These are phyloP conservation scores for Lissocephala sabroskyi DNA, from an alignment of 2,888 invertebrate species.

Conservation along the genomic window DNA sequence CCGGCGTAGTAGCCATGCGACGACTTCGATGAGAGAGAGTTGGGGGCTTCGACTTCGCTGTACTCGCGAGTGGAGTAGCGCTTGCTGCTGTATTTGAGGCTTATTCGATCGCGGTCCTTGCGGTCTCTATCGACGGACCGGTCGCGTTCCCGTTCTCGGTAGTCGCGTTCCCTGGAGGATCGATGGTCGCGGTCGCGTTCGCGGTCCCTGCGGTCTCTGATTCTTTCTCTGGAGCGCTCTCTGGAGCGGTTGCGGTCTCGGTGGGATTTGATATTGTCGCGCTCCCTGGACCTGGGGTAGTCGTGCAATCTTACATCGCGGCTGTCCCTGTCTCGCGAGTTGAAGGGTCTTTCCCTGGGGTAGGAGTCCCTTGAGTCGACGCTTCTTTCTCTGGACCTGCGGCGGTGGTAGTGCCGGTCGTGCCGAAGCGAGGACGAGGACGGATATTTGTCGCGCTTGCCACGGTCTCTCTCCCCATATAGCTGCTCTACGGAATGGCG, in stretches of 20 bases:
- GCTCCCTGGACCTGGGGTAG: constrained; percentile 43
- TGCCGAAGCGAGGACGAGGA: constrained; percentile 42
- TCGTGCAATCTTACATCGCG: constrained; percentile 29
- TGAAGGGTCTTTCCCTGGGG: constrained; percentile 40
- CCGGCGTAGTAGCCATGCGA: constrained; percentile 37
- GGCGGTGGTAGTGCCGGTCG: constrained; percentile 60
- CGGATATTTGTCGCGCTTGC: constrained; percentile 44
- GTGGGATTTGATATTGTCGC: constrained; percentile 45
- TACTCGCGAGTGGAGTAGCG: constrained; percentile 45
- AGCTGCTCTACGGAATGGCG: constrained; percentile 50
- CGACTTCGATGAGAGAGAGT: background rate
- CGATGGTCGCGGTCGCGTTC: constrained; percentile 29
- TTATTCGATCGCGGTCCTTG: constrained; percentile 22
- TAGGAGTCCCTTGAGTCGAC: constrained; percentile 31
- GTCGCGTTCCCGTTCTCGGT: constrained; percentile 65
- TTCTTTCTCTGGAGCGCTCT: constrained; percentile 53
- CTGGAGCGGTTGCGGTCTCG: constrained; percentile 43
- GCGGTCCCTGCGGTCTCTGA: constrained; percentile 65
- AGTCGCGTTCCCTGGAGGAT: constrained; percentile 47
- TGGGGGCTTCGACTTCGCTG: constrained; percentile 17
- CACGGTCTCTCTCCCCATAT: constrained; percentile 47
- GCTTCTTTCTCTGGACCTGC: constrained; percentile 66
- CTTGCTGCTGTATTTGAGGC: constrained; percentile 7
- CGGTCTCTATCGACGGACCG: constrained; percentile 51
- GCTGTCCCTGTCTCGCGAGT: constrained; percentile 27